Evolutionary conservation across 2,888 invertebrate species (phyloP).

Genomic region (Chirona hameri): DNA sequence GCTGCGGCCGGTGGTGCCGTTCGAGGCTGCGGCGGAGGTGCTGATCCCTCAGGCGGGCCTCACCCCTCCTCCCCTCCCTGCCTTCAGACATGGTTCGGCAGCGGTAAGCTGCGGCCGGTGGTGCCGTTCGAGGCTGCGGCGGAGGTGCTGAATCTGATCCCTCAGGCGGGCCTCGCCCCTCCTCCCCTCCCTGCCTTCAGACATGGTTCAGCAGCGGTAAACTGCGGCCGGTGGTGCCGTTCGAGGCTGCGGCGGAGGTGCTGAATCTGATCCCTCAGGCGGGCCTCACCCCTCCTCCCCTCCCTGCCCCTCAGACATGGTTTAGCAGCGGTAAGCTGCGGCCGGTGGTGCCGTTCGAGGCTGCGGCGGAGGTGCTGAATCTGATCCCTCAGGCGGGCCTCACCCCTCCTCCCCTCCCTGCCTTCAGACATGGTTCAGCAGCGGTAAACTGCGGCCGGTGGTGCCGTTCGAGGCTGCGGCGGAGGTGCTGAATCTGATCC

Average conservation of each 20-base stretch:
- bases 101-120: not conserved
- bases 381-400: no score
- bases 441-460: not conserved
- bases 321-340: not conserved
- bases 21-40: not conserved
- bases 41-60: no score
- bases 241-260: not conserved
- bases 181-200: no score
- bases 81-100: slow-evolving; percentile 1
- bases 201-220: not conserved
- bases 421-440: slow-evolving; percentile 1
- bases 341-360: not conserved
- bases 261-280: no score
- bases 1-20: slow-evolving; percentile 1
- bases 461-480: not conserved
- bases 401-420: no score
- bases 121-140: not conserved
- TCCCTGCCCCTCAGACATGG: no score
- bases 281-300: no score
- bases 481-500: not conserved
- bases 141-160: not conserved
- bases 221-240: not conserved
- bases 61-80: no score
- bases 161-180: no score
- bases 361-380: not conserved